Percentiles rank a stretch among this genome's conserved stretches.
Conservation (phyloP, 2,797 vertebrate species). For the Micropoecilia bifurca region DNA sequence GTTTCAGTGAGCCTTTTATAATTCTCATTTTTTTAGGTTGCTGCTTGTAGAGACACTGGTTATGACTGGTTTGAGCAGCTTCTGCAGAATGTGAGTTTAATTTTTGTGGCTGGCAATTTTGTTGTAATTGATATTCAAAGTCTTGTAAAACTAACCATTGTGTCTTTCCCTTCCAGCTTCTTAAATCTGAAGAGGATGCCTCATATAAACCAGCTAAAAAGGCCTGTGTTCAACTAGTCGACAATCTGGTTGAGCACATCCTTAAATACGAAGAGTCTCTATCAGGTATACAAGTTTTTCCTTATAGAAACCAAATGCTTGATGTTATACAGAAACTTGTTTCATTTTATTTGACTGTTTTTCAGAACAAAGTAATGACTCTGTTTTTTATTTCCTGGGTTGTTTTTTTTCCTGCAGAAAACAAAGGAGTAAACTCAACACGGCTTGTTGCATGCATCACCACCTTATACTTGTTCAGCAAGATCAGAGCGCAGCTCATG, state of each 20-base stretch:
- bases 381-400: background rate
- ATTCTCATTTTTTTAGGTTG: conserved; percentile 81
- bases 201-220: conserved; percentile 97
- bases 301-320: background rate
- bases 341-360: background rate
- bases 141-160: background rate
- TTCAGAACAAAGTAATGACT: background rate
- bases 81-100: conserved; percentile 91
- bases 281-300: conserved; percentile 81
- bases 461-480: conserved; percentile 98
- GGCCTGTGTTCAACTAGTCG: conserved; percentile 96
- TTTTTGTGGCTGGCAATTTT: background rate
- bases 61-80: conserved; percentile 99
- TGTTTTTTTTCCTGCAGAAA: conserved; percentile 78
- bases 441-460: conserved; percentile 96
- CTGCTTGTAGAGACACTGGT: conserved; percentile 95
- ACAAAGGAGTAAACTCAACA: conserved; percentile 93
- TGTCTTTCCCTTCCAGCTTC: conserved; percentile 75
- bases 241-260: conserved; percentile 98
- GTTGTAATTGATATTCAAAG: background rate
- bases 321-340: background rate
- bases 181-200: conserved; percentile 96
- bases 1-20: background rate
- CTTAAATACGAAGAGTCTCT: conserved; percentile 97
- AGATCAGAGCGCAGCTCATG: conserved; percentile 97